These are phyloP conservation scores for Ceratina calcarata DNA, from an alignment of 1,140 invertebrate genomes.

Conservation along the genomic window DNA sequence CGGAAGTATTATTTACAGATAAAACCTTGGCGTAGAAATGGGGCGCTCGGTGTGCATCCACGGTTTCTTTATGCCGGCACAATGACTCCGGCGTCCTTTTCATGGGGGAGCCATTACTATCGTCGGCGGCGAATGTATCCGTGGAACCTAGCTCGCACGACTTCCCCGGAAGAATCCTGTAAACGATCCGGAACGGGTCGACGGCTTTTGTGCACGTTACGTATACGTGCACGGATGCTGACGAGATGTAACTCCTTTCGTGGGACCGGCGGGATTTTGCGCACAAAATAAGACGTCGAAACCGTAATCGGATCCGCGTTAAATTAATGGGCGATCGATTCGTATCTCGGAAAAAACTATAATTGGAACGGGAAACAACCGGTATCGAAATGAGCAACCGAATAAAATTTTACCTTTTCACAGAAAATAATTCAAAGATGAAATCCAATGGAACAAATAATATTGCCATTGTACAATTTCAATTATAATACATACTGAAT, in stretches of 20 bases:
- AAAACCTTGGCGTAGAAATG: slow-evolving; percentile 40
- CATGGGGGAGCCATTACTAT: slow-evolving; percentile 46
- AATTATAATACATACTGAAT: too few relatives aligned
- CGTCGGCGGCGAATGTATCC: slow-evolving; percentile 34
- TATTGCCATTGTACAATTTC: too few relatives aligned
- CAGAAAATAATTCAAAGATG: too few relatives aligned
- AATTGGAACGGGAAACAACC: slow-evolving; percentile 2
- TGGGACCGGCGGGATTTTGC: neutral
- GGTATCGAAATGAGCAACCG: neutral
- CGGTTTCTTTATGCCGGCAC: slow-evolving; percentile 52
- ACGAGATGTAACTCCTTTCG: slow-evolving; percentile 36
- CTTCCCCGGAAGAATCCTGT: slow-evolving; percentile 44
- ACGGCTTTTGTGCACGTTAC: slow-evolving; percentile 12
- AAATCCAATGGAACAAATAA: too few relatives aligned
- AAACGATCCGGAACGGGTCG: slow-evolving; percentile 51
- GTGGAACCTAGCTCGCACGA: slow-evolving; percentile 19
- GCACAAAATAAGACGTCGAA: slow-evolving; percentile 20
- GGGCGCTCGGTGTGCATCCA: slow-evolving; percentile 33
- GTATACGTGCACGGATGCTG: neutral
- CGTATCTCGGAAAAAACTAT: neutral
- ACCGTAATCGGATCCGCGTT: neutral
- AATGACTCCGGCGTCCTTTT: slow-evolving; percentile 51
- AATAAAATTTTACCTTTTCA: neutral
- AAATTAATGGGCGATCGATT: neutral
- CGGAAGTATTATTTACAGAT: slow-evolving; percentile 61